Percentiles rank a stretch among this genome's conserved stretches.
Evolutionary conservation across 2,797 vertebrate species (phyloP).

Genomic region (Rhinatrema bivittatum): DNA sequence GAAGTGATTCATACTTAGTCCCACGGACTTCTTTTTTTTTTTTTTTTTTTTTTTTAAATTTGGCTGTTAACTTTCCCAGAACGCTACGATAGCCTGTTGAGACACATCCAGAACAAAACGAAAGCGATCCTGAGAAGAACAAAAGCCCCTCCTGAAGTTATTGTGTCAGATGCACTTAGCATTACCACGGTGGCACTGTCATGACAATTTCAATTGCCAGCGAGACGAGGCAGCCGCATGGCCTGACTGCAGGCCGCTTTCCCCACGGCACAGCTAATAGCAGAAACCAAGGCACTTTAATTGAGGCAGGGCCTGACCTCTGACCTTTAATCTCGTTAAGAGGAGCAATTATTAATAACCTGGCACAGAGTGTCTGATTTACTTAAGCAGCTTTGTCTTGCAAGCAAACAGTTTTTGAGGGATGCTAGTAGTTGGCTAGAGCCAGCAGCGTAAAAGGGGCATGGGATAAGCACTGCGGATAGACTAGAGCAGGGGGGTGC

Average conservation of each 20-base stretch:
- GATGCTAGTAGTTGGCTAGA: constrained; percentile 1
- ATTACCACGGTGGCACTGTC: neutral
- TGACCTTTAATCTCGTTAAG: constrained; percentile 10
- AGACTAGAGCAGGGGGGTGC: no score
- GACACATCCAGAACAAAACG: no score
- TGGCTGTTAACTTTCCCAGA: no score
- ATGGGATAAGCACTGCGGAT: no score
- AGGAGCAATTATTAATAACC: constrained; percentile 5
- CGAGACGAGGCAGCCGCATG: no score
- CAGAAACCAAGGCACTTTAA: neutral
- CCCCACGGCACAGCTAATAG: no score
- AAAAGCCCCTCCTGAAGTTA: neutral
- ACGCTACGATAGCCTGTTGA: no score
- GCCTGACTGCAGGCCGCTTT: no score
- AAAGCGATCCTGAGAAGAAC: neutral
- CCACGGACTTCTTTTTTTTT: no score
- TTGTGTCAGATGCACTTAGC: neutral
- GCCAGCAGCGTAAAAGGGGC: neutral
- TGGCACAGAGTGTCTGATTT: constrained; percentile 11
- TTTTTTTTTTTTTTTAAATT: no score
- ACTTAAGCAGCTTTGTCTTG: constrained; percentile 4
- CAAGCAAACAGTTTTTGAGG: constrained; percentile 1
- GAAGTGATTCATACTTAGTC: no score
- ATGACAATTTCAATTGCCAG: no score
- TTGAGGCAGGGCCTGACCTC: neutral